A percentile compares a stretch with the other conserved stretches of the same genome.
These are phyloP conservation scores for Meteorus colon DNA, from an alignment of 2,888 invertebrate genomes.

Conservation along the genomic window DNA sequence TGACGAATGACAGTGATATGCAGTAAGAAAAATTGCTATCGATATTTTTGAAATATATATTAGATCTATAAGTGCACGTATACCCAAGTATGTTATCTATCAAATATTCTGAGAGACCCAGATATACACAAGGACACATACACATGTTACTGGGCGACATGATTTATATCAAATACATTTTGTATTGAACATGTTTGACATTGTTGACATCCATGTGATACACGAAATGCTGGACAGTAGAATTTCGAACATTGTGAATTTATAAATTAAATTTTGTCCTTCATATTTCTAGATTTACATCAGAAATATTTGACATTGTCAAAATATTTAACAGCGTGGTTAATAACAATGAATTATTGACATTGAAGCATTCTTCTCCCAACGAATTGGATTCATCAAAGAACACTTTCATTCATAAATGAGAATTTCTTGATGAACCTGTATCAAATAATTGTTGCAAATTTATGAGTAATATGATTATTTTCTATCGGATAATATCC, in stretches of 20 bases:
- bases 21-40: background rate
- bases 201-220: background rate
- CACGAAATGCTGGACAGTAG: background rate
- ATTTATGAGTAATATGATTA: background rate
- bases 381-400: too few species aligned
- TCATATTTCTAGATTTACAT: background rate
- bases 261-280: background rate
- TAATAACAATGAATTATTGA: too few species aligned
- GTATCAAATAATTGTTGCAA: background rate
- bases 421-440: background rate
- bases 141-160: background rate
- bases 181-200: slow-evolving; percentile 14
- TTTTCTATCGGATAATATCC: background rate
- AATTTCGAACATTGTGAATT: background rate
- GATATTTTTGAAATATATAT: slow-evolving; percentile 3
- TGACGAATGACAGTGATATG: background rate
- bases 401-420: background rate
- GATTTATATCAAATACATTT: slow-evolving; percentile 12
- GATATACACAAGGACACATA: slow-evolving; percentile 14
- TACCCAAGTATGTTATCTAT: background rate
- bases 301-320: too few species aligned
- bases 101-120: slow-evolving; percentile 21
- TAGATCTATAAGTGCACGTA: slow-evolving; percentile 12
- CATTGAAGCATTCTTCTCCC: too few species aligned
- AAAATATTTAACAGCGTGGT: too few species aligned